phyloP scores from a whole-genome alignment of 1,140 invertebrate species.

The Papilio glaucus region DNA sequence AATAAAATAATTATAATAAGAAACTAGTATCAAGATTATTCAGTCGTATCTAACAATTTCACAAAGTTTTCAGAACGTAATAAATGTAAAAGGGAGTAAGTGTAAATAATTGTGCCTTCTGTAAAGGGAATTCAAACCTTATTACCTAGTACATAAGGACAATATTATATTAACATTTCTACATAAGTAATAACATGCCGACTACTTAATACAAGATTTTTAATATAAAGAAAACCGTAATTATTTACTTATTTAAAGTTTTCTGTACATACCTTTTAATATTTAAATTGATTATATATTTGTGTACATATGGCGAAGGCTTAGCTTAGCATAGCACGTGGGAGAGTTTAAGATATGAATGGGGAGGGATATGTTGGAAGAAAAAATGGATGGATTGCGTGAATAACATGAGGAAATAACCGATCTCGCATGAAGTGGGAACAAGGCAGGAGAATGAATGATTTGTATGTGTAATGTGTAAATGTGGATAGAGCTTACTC shows the following conservation, averaged over 20 bases:
- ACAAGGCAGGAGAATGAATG: too few species aligned
- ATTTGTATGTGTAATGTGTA: too few species aligned
- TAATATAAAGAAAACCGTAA: slow-evolving; percentile 71
- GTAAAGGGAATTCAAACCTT: slow-evolving; percentile 39
- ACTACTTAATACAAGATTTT: slow-evolving; percentile 61
- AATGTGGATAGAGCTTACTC: too few species aligned
- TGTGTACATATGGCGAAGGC: background rate
- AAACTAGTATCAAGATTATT: slow-evolving; percentile 57
- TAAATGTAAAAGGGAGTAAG: slow-evolving; percentile 50
- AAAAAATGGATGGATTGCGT: too few species aligned
- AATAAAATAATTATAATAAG: slow-evolving; percentile 21
- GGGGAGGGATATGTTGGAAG: too few species aligned
- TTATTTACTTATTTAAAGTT: slow-evolving; percentile 46
- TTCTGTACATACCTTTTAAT: slow-evolving; percentile 11
- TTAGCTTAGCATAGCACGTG: too few species aligned
- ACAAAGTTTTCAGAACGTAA: slow-evolving; percentile 61
- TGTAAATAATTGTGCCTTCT: background rate
- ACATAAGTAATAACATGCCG: slow-evolving; percentile 63
- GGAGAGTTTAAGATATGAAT: too few species aligned
- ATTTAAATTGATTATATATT: slow-evolving; percentile 1
- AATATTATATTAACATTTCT: slow-evolving; percentile 43
- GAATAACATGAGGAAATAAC: too few species aligned
- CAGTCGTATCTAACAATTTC: slow-evolving; percentile 50
- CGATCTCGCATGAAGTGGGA: too few species aligned
- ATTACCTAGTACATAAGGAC: slow-evolving; percentile 20